phyloP scores from a whole-genome alignment of 1,140 invertebrate species.

The Augochlora pura region DNA sequence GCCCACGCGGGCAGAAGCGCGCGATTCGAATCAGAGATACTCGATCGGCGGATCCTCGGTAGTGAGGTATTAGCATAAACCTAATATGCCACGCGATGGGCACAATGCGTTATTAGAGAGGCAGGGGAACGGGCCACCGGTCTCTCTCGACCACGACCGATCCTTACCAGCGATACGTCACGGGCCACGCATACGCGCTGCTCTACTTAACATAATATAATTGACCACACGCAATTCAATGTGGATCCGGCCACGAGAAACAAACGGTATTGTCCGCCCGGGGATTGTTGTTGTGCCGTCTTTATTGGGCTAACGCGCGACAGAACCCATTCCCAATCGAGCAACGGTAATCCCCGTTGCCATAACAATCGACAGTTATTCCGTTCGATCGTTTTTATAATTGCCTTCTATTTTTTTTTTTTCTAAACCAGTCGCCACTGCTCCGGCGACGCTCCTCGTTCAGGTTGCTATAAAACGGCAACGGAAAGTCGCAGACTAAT shows the following conservation, averaged over 20 bases:
- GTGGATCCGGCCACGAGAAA: constrained; percentile 56
- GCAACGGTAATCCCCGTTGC: too few relatives aligned
- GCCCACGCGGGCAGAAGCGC: constrained; percentile 17
- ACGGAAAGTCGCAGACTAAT: too few relatives aligned
- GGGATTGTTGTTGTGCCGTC: not conserved
- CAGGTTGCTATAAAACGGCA: too few relatives aligned
- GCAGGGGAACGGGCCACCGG: constrained; percentile 27
- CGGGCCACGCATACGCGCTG: constrained; percentile 49
- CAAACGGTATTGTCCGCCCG: constrained; percentile 57
- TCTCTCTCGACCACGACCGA: constrained; percentile 28
- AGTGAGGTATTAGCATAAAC: constrained; percentile 63
- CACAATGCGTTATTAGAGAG: constrained; percentile 68
- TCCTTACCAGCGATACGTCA: constrained; percentile 58
- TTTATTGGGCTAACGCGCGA: too few relatives aligned
- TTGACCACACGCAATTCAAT: constrained; percentile 69
- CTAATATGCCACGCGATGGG: constrained; percentile 65
- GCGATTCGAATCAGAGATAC: constrained; percentile 11
- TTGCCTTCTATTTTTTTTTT: too few relatives aligned
- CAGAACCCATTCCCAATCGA: too few relatives aligned
- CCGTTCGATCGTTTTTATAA: not conserved
- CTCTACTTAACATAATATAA: constrained; percentile 72
- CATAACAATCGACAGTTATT: too few relatives aligned
- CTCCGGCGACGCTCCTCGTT: too few relatives aligned
- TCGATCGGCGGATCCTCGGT: constrained; percentile 25
- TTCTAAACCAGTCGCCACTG: too few relatives aligned